Percentiles rank a stretch among this genome's conserved stretches.
phyloP scores from a whole-genome alignment of 2,888 invertebrate genomes.

The Scaptomyza caliginosa region DNA sequence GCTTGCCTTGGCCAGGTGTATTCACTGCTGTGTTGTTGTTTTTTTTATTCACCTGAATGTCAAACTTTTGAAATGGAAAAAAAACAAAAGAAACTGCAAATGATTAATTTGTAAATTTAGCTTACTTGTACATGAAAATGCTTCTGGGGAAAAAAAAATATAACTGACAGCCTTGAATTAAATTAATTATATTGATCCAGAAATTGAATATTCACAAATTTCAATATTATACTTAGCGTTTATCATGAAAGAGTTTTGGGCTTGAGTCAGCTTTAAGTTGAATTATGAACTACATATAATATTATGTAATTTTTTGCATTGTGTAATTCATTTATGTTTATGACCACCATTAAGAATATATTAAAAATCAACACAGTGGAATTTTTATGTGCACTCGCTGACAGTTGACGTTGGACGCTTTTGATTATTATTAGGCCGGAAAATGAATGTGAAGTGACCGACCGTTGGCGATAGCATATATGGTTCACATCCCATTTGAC shows the following conservation, averaged over 20 bases:
- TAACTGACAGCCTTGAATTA: not conserved
- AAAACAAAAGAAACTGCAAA: conserved; percentile 12
- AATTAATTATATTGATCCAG: not conserved
- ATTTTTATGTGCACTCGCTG: conserved; percentile 60
- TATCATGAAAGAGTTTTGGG: not conserved
- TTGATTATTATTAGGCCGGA: conserved; percentile 40
- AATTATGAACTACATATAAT: not conserved
- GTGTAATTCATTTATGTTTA: conserved; percentile 49
- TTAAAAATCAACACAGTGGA: conserved; percentile 69
- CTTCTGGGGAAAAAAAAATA: not conserved
- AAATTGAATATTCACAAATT: too few species aligned
- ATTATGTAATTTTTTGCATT: conserved; percentile 4
- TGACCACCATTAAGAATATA: conserved; percentile 64
- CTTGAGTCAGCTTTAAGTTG: not conserved
- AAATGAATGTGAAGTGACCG: conserved; percentile 32
- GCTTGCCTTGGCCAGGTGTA: conserved; percentile 26
- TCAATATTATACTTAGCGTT: not conserved
- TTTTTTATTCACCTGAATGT: conserved; percentile 31
- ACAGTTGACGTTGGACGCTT: conserved; percentile 22
- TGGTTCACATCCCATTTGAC: conserved; percentile 22
- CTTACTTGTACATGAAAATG: conserved; percentile 6
- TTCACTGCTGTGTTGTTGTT: conserved; percentile 6
- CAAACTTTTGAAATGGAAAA: conserved; percentile 51
- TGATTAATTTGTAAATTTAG: conserved; percentile 24
- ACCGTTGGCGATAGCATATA: conserved; percentile 9